Percentiles rank a stretch among this genome's conserved stretches.
phyloP scores from a whole-genome alignment of 2,113 vertebrate genomes.

The Halcyon senegalensis region DNA sequence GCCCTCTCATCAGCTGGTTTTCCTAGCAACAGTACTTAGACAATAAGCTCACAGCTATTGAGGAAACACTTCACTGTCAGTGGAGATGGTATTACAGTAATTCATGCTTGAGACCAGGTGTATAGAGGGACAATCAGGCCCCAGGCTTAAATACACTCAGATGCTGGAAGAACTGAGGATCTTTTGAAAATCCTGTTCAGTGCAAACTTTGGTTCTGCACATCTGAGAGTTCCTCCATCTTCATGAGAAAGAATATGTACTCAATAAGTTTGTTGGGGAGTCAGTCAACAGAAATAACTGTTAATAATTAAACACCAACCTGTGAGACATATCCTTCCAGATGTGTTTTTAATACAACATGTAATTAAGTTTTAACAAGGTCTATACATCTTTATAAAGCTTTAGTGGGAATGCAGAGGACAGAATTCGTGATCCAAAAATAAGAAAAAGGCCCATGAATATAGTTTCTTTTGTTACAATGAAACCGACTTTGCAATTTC shows the following conservation, averaged over 20 bases:
- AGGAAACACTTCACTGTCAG: background rate
- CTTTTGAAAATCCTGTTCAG: background rate
- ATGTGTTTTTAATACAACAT: background rate
- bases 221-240: background rate
- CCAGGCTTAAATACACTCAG: background rate
- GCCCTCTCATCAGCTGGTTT: background rate
- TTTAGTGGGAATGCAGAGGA: background rate
- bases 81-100: background rate
- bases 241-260: background rate
- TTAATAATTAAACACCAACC: background rate
- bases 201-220: background rate
- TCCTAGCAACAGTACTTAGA: background rate
- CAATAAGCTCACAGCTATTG: background rate
- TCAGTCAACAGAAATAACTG: background rate
- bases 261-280: background rate
- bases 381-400: background rate
- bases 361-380: constrained; percentile 5
- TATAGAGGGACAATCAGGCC: background rate
- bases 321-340: background rate
- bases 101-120: background rate
- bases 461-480: background rate
- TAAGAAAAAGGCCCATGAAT: background rate
- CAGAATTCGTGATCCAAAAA: background rate
- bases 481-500: background rate
- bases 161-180: background rate